Evolutionary conservation across 1,140 invertebrate species (phyloP), one percentile per base, ranked within the genome.

Genomic region (Heliconius eleuchia): DNA sequence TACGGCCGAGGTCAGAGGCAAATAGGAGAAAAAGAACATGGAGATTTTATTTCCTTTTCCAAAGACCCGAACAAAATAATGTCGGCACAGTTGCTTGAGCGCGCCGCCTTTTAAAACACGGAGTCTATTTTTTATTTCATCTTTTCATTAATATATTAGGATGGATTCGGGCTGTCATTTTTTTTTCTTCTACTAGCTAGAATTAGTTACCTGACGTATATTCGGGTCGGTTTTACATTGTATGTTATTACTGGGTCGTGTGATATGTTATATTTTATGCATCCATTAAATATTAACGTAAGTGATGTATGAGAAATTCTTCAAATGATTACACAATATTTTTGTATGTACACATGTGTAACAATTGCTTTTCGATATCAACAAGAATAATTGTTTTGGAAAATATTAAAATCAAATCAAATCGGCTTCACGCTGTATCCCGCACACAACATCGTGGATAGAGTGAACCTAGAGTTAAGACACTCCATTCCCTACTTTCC

Each of bases 91-190:
- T 89, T 87, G 88, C 87, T 89, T 88, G 86, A 91, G 87, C 87
- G 87, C 87, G 87, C 87, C 91, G 91, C 88, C 88, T 89, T 91
- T 92, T 89, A 90, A 90, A 89, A 89, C 90, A 89, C 87, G 85
- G 91, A 91, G 87, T 83, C 83, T 88, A 88, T 88, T 89, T 87
- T 91, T 91, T 90, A 89, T 84, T 82, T 85, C 84, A 90, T 89
- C 89, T 92, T 92, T 93, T 93, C 90, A 91, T 93, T 94, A 94
- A 93, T 92, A 93, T 94, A 91, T 92, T 92, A 89, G 84, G 86
- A 88, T 85, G 89, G 86, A 87, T 85, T 84, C 78, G 87, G 80
- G 84, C 87, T 92, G 90, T 94, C 90, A 91, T 86, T 90, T 91
- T 85, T 84, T 39, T 42, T 46, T 16, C 34, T 81, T 70, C 16